Conservation (phyloP, 2,113 vertebrate genomes). For the Oxygymnocypris stewartii region DNA sequence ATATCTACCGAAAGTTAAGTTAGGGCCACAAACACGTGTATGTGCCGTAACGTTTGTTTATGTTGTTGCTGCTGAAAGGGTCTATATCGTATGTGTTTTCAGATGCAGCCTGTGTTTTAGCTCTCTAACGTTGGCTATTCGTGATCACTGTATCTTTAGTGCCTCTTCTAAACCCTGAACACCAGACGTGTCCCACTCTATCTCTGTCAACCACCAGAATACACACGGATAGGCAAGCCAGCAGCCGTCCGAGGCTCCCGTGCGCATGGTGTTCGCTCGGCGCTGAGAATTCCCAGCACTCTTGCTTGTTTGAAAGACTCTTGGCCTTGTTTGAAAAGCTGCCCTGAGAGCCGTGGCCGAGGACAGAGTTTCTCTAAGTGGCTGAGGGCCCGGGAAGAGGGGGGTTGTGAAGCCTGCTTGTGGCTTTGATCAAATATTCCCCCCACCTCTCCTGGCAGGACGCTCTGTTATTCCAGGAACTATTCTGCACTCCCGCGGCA, state of each 20-base stretch:
- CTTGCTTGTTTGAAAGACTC: conserved; percentile 50
- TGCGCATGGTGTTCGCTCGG: conserved; percentile 44
- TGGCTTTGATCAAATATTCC: conserved; percentile 62
- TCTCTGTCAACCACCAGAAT: background rate
- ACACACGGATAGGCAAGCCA: conserved; percentile 13
- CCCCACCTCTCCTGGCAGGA: conserved; percentile 63
- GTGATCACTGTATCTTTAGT: conserved; percentile 4
- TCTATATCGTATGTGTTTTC: too few relatives aligned
- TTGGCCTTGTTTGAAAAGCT: conserved; percentile 53
- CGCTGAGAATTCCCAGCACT: conserved; percentile 38
- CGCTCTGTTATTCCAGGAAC: conserved; percentile 69
- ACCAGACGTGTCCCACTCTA: background rate
- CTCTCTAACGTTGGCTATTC: background rate
- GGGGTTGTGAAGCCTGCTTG: conserved; percentile 48
- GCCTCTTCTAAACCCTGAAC: background rate
- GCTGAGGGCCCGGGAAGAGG: conserved; percentile 47
- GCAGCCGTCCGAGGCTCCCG: conserved; percentile 5
- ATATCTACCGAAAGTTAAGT: too few relatives aligned
- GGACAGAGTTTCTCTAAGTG: conserved; percentile 56
- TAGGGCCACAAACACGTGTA: too few relatives aligned
- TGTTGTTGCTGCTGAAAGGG: too few relatives aligned
- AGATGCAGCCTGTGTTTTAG: too few relatives aligned
- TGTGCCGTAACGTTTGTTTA: too few relatives aligned
- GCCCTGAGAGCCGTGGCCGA: conserved; percentile 46
- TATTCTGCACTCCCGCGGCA: conserved; percentile 51